Conservation (phyloP, 1,140 invertebrate species). For the Euura saliciscinereae region DNA sequence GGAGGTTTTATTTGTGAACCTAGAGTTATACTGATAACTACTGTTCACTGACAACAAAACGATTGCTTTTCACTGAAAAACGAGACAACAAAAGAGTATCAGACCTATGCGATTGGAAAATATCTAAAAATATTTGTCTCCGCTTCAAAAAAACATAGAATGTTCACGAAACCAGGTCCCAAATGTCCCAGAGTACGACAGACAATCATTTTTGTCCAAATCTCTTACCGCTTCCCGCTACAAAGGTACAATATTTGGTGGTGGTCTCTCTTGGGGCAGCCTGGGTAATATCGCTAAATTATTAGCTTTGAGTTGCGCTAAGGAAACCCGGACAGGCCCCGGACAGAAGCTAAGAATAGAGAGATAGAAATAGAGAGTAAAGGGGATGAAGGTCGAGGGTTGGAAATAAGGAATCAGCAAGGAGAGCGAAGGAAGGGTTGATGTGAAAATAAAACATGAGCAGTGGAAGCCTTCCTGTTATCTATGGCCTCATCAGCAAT, state of each 20-base stretch:
- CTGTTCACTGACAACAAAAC: too few relatives aligned
- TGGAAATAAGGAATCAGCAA: neutral
- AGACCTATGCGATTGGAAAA: too few relatives aligned
- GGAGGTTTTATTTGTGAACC: too few relatives aligned
- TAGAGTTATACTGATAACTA: too few relatives aligned
- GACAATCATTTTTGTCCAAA: neutral
- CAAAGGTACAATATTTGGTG: neutral
- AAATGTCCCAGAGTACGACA: neutral
- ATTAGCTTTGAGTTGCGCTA: neutral
- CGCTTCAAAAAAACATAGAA: too few relatives aligned
- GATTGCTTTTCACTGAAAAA: too few relatives aligned
- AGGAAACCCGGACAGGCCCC: neutral
- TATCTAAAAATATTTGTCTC: too few relatives aligned
- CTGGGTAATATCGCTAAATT: neutral
- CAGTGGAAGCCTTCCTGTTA: constrained; percentile 1
- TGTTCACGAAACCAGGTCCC: too few relatives aligned
- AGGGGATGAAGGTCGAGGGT: neutral
- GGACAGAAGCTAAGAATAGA: neutral
- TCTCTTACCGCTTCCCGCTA: neutral
- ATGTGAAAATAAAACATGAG: constrained; percentile 6
- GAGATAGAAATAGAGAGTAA: neutral
- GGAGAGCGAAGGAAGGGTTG: constrained; percentile 1
- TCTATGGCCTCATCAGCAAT: constrained; percentile 5
- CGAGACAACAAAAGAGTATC: too few relatives aligned
- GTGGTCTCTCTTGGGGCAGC: constrained; percentile 6